These are phyloP conservation scores for Drosophila pandora DNA, from an alignment of 1,140 invertebrate species.

Conservation along the genomic window DNA sequence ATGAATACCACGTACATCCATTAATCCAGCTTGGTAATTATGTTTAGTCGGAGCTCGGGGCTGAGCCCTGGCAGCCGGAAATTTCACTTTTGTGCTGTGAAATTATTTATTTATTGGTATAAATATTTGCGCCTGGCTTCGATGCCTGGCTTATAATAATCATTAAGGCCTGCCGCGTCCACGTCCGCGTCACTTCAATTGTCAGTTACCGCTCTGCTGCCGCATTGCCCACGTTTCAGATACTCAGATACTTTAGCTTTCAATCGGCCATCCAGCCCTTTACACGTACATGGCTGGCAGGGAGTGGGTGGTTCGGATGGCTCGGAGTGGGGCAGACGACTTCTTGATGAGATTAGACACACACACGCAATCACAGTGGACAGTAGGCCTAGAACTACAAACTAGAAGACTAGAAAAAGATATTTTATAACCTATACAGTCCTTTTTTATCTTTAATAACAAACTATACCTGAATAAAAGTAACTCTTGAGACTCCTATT, in stretches of 20 bases:
- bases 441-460: too few species aligned
- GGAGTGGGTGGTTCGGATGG: slow-evolving; percentile 18
- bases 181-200: slow-evolving; percentile 39
- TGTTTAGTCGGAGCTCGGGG: background rate
- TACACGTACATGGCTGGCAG: background rate
- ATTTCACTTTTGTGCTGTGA: slow-evolving; percentile 49
- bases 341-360: slow-evolving; percentile 58
- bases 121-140: slow-evolving; percentile 44
- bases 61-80: slow-evolving; percentile 26
- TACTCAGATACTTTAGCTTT: slow-evolving; percentile 2
- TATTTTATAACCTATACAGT: too few species aligned
- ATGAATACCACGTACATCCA: slow-evolving; percentile 28
- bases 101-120: slow-evolving; percentile 54
- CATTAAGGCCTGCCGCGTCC: slow-evolving; percentile 37
- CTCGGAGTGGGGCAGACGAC: slow-evolving; percentile 22
- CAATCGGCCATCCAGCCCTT: slow-evolving; percentile 17
- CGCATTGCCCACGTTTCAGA: slow-evolving; percentile 33
- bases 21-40: slow-evolving; percentile 32
- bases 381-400: background rate
- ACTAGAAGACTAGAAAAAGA: too few species aligned
- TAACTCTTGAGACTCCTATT: too few species aligned
- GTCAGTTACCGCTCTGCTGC: slow-evolving; percentile 31
- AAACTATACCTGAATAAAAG: too few species aligned
- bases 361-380: slow-evolving; percentile 31
- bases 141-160: slow-evolving; percentile 34